A percentile compares a stretch with the other conserved stretches of the same genome.
Evolutionary conservation across 2,797 vertebrate species (phyloP).

Genomic region (Megaceryle alcyon): DNA sequence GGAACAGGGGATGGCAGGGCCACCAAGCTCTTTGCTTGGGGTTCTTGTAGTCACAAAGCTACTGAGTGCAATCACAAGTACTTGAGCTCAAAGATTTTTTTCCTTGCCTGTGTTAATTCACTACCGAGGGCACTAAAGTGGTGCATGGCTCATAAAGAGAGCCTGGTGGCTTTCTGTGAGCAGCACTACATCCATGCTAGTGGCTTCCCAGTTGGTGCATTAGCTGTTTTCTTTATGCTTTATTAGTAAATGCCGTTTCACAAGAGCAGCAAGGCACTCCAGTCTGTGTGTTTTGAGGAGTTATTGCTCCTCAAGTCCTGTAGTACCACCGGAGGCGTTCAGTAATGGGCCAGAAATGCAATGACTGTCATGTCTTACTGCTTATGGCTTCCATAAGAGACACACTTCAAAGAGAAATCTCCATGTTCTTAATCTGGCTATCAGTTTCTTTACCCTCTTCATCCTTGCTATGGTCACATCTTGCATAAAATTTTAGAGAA

Average conservation of each 20-base stretch:
- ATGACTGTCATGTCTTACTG: background rate
- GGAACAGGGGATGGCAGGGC: background rate
- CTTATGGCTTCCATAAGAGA: background rate
- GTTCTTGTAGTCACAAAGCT: background rate
- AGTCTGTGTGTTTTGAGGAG: background rate
- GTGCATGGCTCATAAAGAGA: background rate
- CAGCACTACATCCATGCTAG: background rate
- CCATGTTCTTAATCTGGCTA: slow-evolving; percentile 12
- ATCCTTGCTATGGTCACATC: background rate
- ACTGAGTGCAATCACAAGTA: background rate
- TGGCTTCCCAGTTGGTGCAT: background rate
- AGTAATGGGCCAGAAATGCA: slow-evolving; percentile 3
- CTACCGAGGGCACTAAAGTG: background rate
- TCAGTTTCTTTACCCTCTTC: slow-evolving; percentile 21
- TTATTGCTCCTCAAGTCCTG: slow-evolving; percentile 11
- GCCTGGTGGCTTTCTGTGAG: background rate
- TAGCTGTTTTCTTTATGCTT: slow-evolving; percentile 5
- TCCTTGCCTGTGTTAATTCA: background rate
- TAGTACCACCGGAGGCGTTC: background rate
- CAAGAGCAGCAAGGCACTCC: background rate
- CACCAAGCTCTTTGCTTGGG: background rate
- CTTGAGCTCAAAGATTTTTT: background rate
- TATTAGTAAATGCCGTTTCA: slow-evolving; percentile 37
- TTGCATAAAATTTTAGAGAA: slow-evolving; percentile 10
- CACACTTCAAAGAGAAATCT: background rate